Evolutionary conservation across 2,113 vertebrate species (phyloP).

Genomic region (Tyrannus savana): DNA sequence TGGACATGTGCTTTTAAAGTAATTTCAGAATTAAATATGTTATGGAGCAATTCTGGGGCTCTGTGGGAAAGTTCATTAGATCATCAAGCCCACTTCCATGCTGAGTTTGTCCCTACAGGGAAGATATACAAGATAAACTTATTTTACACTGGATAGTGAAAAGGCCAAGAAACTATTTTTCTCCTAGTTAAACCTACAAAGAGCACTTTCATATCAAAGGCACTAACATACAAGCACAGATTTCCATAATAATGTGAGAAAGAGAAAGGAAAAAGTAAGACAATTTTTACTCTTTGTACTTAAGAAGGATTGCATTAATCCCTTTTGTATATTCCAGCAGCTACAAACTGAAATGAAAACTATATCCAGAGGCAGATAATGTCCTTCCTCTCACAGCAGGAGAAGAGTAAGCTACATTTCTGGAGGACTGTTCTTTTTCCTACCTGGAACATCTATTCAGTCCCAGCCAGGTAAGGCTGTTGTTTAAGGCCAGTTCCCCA

Average conservation of each 20-base stretch:
- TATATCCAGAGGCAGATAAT: not conserved
- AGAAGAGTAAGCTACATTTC: not conserved
- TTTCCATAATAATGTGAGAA: conserved; percentile 22
- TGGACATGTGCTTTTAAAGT: not conserved
- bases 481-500: not conserved
- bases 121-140: not conserved
- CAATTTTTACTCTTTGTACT: not conserved
- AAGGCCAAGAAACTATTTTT: not conserved
- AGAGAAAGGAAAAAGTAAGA: not conserved
- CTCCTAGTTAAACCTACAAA: not conserved
- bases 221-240: not conserved
- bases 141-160: not conserved
- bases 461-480: not conserved
- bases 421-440: not conserved
- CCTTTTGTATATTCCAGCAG: not conserved
- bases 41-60: not conserved
- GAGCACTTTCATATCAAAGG: not conserved
- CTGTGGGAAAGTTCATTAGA: not conserved
- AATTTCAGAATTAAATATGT: conserved; percentile 21
- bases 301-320: not conserved
- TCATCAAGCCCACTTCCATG: not conserved
- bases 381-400: not conserved
- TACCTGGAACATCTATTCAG: not conserved
- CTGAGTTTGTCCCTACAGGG: not conserved
- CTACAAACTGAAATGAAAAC: not conserved